Base-by-base conservation (phyloP, 1,140 invertebrate genomes). In the Penaeus vannamei region DNA sequence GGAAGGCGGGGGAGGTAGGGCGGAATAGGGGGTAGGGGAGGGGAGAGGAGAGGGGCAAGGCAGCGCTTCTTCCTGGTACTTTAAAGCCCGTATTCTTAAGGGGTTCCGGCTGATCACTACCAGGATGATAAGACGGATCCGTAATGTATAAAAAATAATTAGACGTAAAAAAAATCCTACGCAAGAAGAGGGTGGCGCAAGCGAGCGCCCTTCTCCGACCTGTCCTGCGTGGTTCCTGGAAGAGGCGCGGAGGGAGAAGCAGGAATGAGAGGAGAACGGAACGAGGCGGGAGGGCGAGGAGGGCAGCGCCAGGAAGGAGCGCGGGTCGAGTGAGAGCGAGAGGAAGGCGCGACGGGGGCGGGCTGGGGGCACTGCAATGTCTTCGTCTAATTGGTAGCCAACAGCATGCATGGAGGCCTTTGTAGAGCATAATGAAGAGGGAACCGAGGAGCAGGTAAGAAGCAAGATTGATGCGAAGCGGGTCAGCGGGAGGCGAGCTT, bases 391-490 rank as follows among this genome's bases (percentile, higher is more conserved):
- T 23, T 85, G 84, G 59, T 26, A 76, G 32, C 69, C 59, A 76
- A 59, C 42, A 46, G 23, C 64, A 69, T 72, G 53, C 66, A 72
- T 85, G 59, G 22, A 32, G 84, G 53, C 61, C 53, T 53, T n/a
- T 32, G 69, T 85, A 72, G 61, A 60, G 69, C 69, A 60, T 72
- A 76, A 64, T 59, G 84, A 76, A 76, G 66, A 23, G 60, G 32
- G 84, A 62, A 23, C 26, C 17, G 83, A 69, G 66, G 64, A 72
- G 69, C 62, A 60, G 72, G 84, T 19, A 26, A 59, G 84, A 53
- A 36, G 66, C 64, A 20, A 85, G 84, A 76, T 77, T 85, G 72
- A 76, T 60, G 84, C 46, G 66, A 42, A 72, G 64, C 46, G 69
- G 69, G 84, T 77, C 62, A 85, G 53, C n/a, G 22, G 79, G 60